Base-by-base conservation (phyloP, 1,140 invertebrate genomes). In the Apis laboriosa region DNA sequence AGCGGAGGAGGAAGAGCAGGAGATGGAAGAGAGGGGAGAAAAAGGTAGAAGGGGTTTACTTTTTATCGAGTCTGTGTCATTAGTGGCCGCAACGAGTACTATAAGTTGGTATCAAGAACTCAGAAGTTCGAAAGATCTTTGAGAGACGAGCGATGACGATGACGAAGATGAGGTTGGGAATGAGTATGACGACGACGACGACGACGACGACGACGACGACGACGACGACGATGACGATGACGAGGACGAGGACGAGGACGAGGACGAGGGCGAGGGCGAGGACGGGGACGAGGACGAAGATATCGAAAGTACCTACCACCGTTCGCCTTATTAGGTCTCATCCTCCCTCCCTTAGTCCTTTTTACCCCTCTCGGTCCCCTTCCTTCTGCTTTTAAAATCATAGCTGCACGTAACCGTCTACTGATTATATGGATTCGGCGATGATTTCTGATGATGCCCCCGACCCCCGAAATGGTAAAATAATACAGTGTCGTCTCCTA, bases 351-450 rank as follows among this genome's bases (percentile, higher is more conserved):
- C 75, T 43, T 24, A 58, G 49, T 73, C 66, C 74, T 83, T 82
- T 72, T 58, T 63, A 53, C 73, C 21, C 61, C n/a, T 34, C 71
- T 9, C 51, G 43, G 9, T 56, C 51, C 34, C 56, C 56, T 61
- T 84, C 19, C 68, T 88, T 61, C 63, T 79, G 64, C 87, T 83
- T 80, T 92, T 90, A 89, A 90, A 90, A 90, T 91, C 82, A 84
- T 86, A 88, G 88, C 92, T 91, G 91, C 89, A 90, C 84, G 88
- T 90, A 92, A 92, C 87, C 86, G 85, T 88, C 90, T 88, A 79
- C 89, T 93, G 92, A 93, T 93, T 92, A 92, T 93, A 91, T 91
- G 91, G 85, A 92, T 93, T 93, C 89, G 89, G 84, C 90, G 89
- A 92, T 93, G 91, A 93, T 92, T 92, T 92, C 90, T 91, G 91